Base-by-base conservation (phyloP, 2,888 invertebrate species). In the Rambutsinella grinnellia region DNA sequence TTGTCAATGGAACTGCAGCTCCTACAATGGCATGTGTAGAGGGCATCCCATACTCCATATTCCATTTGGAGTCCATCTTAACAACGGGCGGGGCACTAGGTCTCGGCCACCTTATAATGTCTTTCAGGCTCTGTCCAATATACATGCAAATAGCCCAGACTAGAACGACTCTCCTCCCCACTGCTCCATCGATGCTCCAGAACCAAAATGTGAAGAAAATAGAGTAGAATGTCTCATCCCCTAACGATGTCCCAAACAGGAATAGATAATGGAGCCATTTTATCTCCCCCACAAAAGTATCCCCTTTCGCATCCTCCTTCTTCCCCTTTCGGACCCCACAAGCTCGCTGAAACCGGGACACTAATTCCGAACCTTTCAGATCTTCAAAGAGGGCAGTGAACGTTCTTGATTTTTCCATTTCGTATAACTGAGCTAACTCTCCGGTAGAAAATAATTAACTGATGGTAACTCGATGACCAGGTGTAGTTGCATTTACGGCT, bases 121-220 rank as follows among this genome's bases (percentile, higher is more conserved):
- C 96, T 89, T 97, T 97, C 75, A 95, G 89, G 36, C 92, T 92
- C 89, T 97, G 96, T 58, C 94, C 95, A 85, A 93, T 91, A 84
- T 93, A 94, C 94, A 95, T 94, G 68, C 92, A 90, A 72, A 93
- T 89, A 26, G 93, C 90, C 95, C 95, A 95, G 21, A 94, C 92
- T 10, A 94, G 88, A 13, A 94, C 91, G 19, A 96, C 92, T 86
- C 94, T 89, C 82, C 96, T 88, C 15, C 94, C 94, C 2, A 96
- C 93, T 27, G 92, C 93, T 21, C 93, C 93, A 87, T 96, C 96
- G 72, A 96, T 90, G 87, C 96, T 97, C 96, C 96, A 97, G 85
- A 95, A 93, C 93, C 95, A 94, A 87, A 95, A 95, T 0, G 96
- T 95, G 85, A 96, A 95, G 85, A 96, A 95, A n/a, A 91, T 90